Percentiles rank a stretch among this genome's conserved stretches.
phyloP scores from a whole-genome alignment of 2,888 invertebrate genomes.

The Netelia virgata region DNA sequence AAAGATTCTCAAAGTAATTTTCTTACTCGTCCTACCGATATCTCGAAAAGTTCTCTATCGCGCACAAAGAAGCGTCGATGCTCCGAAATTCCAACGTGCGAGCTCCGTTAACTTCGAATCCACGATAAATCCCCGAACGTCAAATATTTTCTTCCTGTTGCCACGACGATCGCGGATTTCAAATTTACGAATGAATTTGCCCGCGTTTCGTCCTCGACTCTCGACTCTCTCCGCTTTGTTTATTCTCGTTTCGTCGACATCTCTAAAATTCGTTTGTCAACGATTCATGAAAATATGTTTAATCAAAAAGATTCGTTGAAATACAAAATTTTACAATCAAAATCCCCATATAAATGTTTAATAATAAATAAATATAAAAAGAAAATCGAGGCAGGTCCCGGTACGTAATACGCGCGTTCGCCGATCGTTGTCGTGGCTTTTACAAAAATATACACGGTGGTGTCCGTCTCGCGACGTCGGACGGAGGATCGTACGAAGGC shows the following conservation, averaged over 20 bases:
- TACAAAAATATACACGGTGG: background rate
- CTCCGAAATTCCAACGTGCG: constrained; percentile 13
- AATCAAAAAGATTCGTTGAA: too few relatives aligned
- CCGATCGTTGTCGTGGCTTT: constrained; percentile 18
- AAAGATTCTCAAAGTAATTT: background rate
- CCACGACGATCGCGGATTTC: constrained; percentile 5
- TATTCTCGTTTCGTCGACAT: background rate
- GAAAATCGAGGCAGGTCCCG: background rate
- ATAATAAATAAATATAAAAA: background rate
- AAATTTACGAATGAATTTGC: constrained; percentile 21
- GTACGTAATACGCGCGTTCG: background rate
- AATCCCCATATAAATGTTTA: background rate
- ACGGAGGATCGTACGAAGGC: constrained; percentile 62
- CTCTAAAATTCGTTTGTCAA: background rate
- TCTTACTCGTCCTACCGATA: background rate
- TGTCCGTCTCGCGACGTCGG: constrained; percentile 40
- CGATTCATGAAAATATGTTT: too few relatives aligned
- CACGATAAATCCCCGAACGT: constrained; percentile 1
- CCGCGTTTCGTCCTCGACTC: background rate
- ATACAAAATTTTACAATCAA: background rate
- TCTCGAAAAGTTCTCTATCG: constrained; percentile 4
- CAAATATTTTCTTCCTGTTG: constrained; percentile 1
- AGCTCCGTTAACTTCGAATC: constrained; percentile 2
- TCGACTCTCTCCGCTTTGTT: background rate
- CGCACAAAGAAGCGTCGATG: background rate